Evolutionary conservation across 2,113 vertebrate genomes (phyloP).

Genomic region (Istiophorus platypterus): DNA sequence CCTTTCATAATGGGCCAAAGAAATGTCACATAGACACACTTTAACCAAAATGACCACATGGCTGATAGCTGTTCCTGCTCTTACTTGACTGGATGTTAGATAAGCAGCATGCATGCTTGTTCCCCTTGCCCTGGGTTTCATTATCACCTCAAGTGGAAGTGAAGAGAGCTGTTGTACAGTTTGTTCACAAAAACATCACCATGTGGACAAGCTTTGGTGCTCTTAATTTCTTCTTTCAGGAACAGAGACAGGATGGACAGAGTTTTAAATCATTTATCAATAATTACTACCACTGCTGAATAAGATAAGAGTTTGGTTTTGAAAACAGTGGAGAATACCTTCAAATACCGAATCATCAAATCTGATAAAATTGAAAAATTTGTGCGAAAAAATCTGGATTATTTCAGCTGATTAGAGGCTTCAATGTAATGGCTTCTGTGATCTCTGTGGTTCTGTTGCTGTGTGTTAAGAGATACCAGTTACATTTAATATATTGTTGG

Average conservation of each 20-base stretch:
- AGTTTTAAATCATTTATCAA: not conserved
- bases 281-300: not conserved
- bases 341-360: too few relatives aligned
- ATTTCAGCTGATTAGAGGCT: not conserved
- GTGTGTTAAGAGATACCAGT: not conserved
- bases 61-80: not conserved
- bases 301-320: not conserved
- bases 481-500: not conserved
- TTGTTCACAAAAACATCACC: not conserved
- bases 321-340: not conserved
- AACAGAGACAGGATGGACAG: not conserved
- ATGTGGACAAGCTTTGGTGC: too few relatives aligned
- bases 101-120: not conserved
- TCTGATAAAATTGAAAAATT: not conserved
- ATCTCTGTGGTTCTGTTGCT: not conserved
- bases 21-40: not conserved
- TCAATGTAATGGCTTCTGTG: too few relatives aligned
- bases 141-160: not conserved
- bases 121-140: not conserved
- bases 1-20: not conserved
- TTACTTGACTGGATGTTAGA: not conserved
- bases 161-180: not conserved
- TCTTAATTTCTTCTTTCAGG: not conserved
- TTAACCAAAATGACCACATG: not conserved
- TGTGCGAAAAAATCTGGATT: not conserved